phyloP scores from a whole-genome alignment of 2,888 invertebrate genomes.

The Mayetiola destructor region DNA sequence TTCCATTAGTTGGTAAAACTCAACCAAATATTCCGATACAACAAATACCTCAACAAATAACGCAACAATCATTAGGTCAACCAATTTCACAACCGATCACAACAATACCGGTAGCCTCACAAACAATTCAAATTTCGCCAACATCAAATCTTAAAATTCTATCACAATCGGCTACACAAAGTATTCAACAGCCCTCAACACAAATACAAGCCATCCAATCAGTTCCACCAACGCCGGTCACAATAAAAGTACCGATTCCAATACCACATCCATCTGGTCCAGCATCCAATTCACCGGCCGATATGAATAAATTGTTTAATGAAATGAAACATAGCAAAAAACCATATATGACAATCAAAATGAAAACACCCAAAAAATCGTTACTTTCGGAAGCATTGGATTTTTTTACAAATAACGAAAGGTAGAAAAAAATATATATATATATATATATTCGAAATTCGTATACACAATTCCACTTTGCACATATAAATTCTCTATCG shows the following conservation, averaged over 20 bases:
- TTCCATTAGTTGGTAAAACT: neutral
- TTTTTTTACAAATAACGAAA: neutral
- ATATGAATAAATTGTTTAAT: neutral
- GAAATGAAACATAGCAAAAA: conserved; percentile 11
- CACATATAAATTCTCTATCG: too few species aligned
- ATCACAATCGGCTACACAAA: too few species aligned
- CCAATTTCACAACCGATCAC: neutral
- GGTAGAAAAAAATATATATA: too few species aligned
- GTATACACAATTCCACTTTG: neutral
- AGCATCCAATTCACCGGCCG: neutral
- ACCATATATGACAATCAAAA: conserved; percentile 1
- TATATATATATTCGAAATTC: neutral
- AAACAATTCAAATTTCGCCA: too few species aligned
- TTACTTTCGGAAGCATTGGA: neutral
- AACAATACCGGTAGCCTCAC: neutral
- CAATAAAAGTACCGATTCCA: neutral
- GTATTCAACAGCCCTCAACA: neutral
- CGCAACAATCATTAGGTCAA: neutral
- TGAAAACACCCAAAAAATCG: neutral
- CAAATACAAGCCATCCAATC: neutral
- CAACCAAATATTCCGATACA: neutral
- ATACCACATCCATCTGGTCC: neutral
- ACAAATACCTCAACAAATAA: neutral
- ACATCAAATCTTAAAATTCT: too few species aligned
- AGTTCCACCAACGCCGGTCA: too few species aligned